These are phyloP conservation scores for Gorsachius goisagi DNA, from an alignment of 2,113 vertebrate species.

Conservation along the genomic window DNA sequence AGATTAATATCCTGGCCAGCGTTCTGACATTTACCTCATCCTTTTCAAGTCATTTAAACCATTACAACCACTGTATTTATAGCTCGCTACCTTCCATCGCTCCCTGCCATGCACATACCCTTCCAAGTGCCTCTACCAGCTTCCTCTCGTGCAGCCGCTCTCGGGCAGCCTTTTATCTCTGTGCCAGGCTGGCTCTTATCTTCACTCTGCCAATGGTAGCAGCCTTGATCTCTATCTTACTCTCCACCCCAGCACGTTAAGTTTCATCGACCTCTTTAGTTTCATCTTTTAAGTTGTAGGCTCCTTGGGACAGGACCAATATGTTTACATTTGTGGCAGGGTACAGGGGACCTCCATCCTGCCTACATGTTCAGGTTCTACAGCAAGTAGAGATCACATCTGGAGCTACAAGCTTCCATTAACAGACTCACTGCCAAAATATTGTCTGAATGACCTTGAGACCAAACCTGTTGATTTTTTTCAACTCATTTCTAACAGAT, in stretches of 20 bases:
- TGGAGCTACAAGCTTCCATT: not conserved
- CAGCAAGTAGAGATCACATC: not conserved
- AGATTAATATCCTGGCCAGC: slow-evolving; percentile 44
- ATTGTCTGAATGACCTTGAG: not conserved
- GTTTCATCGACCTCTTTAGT: slow-evolving; percentile 18
- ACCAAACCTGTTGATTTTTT: not conserved
- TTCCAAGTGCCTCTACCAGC: slow-evolving; percentile 1
- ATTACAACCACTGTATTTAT: slow-evolving; percentile 16
- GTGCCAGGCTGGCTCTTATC: not conserved
- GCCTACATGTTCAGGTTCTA: not conserved
- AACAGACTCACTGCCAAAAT: not conserved
- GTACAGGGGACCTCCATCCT: not conserved
- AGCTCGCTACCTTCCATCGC: slow-evolving; percentile 4
- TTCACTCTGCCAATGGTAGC: not conserved
- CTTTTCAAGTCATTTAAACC: slow-evolving; percentile 49
- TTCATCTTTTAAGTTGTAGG: slow-evolving; percentile 4
- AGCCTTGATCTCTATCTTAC: slow-evolving; percentile 31
- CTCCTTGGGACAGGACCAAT: not conserved
- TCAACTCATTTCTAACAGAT: not conserved
- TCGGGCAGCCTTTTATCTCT: slow-evolving; percentile 29
- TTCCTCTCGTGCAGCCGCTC: not conserved
- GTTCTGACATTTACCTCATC: slow-evolving; percentile 51
- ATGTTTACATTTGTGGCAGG: not conserved
- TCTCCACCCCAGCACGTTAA: slow-evolving; percentile 22
- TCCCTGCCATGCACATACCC: not conserved